Evolutionary conservation across 2,797 vertebrate genomes (phyloP), one percentile per base, ranked within the genome.

Genomic region (Halcyon smyrnensis): DNA sequence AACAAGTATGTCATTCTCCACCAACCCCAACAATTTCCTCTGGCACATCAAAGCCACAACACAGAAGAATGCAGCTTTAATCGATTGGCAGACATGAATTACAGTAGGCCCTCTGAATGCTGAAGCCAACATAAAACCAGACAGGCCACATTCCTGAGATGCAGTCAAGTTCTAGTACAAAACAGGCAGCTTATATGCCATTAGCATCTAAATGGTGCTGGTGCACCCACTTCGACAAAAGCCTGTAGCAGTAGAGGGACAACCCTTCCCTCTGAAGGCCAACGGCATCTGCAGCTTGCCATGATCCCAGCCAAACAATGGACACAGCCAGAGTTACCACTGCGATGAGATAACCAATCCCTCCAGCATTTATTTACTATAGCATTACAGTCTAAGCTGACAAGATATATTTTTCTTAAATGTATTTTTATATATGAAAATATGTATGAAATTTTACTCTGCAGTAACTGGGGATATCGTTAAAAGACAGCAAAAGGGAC

Each of bases 91-190:
- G 28, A 17, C 92, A 46, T 78, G 69, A 93, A 96, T 74, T 90
- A 89, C 74, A 96, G 78, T 8, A 91, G 78, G 63, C 36, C 48
- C 50, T 87, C 84, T 91, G 84, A 95, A 65, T 41, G 80, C n/a
- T 9, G 65, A 92, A 90, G 65, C 67, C 90, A 95, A 82, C 83
- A 65, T 43, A 77, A 56, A 95, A 93, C 85, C 95, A 97, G 97
- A 97, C 84, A 91, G 19, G 68, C 89, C 91, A 73, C 96, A 97
- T 93, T 96, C 87, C 96, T 84, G 70, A 94, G 73, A 89, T 48
- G 93, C 78, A 83, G 94, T 81, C 90, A 95, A 96, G 90, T 95
- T 96, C 95, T 57, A 89, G 91, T 69, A 97, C 73, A 97, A 95
- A 95, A 89, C 80, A 63, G 67, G 18, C 25, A 76, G 82, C 57